These are phyloP conservation scores for Malachius bipustulatus DNA, from an alignment of 2,888 invertebrate species.

Conservation along the genomic window DNA sequence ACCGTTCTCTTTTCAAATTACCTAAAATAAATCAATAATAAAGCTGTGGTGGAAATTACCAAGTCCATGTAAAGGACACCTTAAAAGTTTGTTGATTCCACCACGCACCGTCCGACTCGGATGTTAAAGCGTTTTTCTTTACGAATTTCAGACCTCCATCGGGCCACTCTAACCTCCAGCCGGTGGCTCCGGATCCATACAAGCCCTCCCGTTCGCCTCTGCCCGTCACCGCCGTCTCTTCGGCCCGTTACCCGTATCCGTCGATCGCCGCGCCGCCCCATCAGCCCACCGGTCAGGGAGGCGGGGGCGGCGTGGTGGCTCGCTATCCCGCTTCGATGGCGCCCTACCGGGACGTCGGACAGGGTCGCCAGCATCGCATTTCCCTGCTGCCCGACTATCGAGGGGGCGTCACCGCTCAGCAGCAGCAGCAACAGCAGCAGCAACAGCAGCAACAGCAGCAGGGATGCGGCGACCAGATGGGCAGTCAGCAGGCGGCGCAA, in stretches of 20 bases:
- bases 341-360: slow-evolving; percentile 35
- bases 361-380: slow-evolving; percentile 45
- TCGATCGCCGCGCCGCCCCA: slow-evolving; percentile 30
- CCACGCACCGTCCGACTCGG: no score
- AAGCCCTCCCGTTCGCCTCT: slow-evolving; percentile 38
- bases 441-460: slow-evolving; percentile 11
- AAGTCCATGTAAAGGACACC: no score
- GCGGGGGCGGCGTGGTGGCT: neutral
- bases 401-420: slow-evolving; percentile 27
- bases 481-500: slow-evolving; percentile 37
- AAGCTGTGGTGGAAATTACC: no score
- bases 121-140: no score
- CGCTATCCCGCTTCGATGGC: slow-evolving; percentile 33
- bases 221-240: slow-evolving; percentile 36
- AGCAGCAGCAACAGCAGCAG: slow-evolving; percentile 14
- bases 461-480: slow-evolving; percentile 22
- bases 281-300: slow-evolving; percentile 20
- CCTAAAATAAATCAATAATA: no score
- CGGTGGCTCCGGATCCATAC: slow-evolving; percentile 31
- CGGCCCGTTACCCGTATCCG: slow-evolving; percentile 40
- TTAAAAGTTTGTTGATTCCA: no score
- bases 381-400: slow-evolving; percentile 47
- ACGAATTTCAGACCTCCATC: no score
- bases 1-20: no score
- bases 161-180: no score